Evolutionary conservation across 1,140 invertebrate genomes (phyloP).

Genomic region (Gyrodactylus salaris): DNA sequence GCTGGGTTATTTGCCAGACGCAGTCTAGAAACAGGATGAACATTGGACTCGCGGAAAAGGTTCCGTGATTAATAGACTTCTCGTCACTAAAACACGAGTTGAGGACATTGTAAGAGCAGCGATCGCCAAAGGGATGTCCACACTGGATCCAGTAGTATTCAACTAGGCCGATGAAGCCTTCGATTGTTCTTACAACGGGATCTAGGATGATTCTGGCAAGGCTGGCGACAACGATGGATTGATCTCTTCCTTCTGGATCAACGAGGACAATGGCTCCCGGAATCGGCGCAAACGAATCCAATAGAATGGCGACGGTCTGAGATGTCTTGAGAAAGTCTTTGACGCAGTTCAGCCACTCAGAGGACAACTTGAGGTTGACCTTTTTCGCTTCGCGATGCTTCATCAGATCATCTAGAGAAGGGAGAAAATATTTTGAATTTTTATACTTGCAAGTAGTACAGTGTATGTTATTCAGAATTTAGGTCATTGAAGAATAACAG

Average conservation of each 20-base stretch:
- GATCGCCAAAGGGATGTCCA: not conserved
- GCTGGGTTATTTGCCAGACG: conserved; percentile 53
- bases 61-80: not conserved
- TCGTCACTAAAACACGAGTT: not conserved
- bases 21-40: conserved; percentile 95
- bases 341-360: not conserved
- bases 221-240: not conserved
- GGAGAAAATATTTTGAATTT: no score
- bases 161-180: not conserved
- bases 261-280: not conserved
- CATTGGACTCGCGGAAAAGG: conserved; percentile 32
- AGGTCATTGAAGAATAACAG: no score
- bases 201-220: not conserved
- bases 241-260: not conserved
- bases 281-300: not conserved
- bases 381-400: not conserved
- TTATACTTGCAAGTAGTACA: no score
- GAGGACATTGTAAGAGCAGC: not conserved
- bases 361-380: not conserved
- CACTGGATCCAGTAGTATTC: not conserved
- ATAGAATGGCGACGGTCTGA: not conserved
- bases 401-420: not conserved
- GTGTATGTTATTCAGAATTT: no score
- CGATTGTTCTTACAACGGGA: not conserved
- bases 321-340: not conserved